A percentile compares a stretch with the other conserved stretches of the same genome.
Evolutionary conservation across 2,113 vertebrate species (phyloP).

Genomic region (Aplodontia rufa): DNA sequence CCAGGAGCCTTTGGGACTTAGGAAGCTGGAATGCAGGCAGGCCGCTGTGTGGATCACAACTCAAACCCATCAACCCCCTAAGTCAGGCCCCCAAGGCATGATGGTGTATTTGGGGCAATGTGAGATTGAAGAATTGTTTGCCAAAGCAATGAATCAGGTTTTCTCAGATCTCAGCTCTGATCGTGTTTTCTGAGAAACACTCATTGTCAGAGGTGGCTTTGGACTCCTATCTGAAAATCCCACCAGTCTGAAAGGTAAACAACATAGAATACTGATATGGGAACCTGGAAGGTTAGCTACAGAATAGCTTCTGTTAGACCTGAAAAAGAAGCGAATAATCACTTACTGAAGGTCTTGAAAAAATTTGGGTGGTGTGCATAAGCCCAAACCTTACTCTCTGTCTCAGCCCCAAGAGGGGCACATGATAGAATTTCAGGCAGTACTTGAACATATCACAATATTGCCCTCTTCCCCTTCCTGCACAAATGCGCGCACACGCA

Average conservation of each 20-base stretch:
- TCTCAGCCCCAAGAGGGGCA: neutral
- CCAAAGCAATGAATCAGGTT: rapidly evolving
- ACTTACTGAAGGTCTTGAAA: neutral
- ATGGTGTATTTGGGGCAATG: neutral
- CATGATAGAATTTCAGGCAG: neutral
- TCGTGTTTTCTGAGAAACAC: neutral
- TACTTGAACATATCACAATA: neutral
- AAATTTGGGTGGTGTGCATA: neutral
- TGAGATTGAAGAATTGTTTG: neutral
- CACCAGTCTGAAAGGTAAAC: neutral
- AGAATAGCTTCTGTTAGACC: neutral
- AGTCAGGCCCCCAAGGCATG: too few species aligned
- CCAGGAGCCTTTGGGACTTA: neutral
- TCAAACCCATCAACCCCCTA: neutral
- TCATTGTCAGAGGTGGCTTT: neutral
- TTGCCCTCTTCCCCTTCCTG: neutral
- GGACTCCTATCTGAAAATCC: neutral
- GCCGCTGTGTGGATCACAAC: too few species aligned
- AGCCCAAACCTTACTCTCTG: neutral
- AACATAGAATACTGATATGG: neutral
- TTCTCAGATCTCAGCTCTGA: neutral
- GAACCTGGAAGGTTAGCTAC: neutral
- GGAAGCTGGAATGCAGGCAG: neutral
- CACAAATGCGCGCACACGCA: rapidly evolving
- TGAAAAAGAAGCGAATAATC: neutral